phyloP scores from a whole-genome alignment of 2,113 vertebrate genomes.

The Crotalus tigris region DNA sequence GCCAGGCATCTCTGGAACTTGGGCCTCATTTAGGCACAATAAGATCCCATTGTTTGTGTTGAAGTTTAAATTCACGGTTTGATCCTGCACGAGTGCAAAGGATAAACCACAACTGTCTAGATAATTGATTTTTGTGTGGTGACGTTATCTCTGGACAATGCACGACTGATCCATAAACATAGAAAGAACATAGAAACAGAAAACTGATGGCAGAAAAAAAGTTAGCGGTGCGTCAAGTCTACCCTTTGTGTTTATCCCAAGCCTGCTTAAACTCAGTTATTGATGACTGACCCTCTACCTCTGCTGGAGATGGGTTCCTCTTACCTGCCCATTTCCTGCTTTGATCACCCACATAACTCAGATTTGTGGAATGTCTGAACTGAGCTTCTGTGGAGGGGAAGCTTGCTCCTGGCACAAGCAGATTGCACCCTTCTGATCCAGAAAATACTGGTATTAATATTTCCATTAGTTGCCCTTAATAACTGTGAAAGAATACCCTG shows the following conservation, averaged over 20 bases:
- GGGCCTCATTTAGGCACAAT: neutral
- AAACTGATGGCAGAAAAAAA: neutral
- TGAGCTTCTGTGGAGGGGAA: neutral
- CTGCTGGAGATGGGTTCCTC: neutral
- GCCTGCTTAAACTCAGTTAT: neutral
- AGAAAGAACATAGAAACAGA: neutral
- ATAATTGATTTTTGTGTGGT: neutral
- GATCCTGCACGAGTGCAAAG: neutral
- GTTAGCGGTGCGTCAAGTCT: neutral
- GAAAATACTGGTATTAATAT: neutral
- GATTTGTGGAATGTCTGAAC: neutral
- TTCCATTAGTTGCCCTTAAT: neutral
- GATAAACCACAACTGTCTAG: neutral
- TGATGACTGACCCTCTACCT: neutral
- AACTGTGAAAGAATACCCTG: conserved; percentile 4
- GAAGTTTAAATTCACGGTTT: neutral
- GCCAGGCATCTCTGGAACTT: neutral
- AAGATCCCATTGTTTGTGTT: neutral
- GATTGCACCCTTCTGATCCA: neutral
- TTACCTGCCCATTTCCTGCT: neutral
- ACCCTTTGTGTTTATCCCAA: neutral
- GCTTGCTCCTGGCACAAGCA: neutral
- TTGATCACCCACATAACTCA: neutral
- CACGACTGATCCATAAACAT: neutral
- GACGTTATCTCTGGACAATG: neutral